A percentile compares a stretch with the other conserved stretches of the same genome.
These are phyloP conservation scores for Callaeas wilsoni DNA, from an alignment of 2,113 vertebrate species.

Conservation along the genomic window DNA sequence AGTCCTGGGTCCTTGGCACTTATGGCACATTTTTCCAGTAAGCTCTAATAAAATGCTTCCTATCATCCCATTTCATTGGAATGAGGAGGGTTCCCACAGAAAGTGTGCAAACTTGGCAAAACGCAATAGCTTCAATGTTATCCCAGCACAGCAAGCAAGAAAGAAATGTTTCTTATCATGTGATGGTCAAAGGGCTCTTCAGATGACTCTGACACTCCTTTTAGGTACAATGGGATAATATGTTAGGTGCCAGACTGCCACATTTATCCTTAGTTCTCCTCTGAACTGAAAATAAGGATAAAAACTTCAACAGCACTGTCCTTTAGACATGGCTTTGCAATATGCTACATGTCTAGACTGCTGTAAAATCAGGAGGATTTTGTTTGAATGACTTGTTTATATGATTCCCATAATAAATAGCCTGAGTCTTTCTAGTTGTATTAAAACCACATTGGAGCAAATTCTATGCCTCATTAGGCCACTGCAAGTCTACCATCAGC, in stretches of 20 bases:
- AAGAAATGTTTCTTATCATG: conserved; percentile 49
- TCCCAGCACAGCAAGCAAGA: conserved; percentile 27
- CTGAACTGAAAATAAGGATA: conserved; percentile 51
- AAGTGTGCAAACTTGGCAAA: conserved; percentile 66
- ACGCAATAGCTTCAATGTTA: conserved; percentile 15
- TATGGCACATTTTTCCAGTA: conserved; percentile 66
- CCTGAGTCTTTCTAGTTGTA: background rate
- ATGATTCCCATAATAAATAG: conserved; percentile 45
- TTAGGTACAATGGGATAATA: conserved; percentile 37
- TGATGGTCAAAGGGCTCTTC: conserved; percentile 43
- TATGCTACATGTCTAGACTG: conserved; percentile 38
- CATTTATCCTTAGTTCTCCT: conserved; percentile 43
- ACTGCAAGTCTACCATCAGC: background rate
- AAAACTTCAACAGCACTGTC: background rate
- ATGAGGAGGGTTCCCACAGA: conserved; percentile 67
- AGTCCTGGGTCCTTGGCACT: conserved; percentile 57
- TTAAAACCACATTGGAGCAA: conserved; percentile 40
- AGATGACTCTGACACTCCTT: conserved; percentile 28
- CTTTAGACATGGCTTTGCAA: conserved; percentile 16
- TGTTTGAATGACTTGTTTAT: conserved; percentile 55
- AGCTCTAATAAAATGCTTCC: conserved; percentile 74
- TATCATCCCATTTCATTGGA: conserved; percentile 59
- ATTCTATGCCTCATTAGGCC: background rate
- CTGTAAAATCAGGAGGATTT: conserved; percentile 52
- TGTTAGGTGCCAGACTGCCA: conserved; percentile 9